Conservation (phyloP, 1,140 invertebrate species). For the Drosophila ananassae region DNA sequence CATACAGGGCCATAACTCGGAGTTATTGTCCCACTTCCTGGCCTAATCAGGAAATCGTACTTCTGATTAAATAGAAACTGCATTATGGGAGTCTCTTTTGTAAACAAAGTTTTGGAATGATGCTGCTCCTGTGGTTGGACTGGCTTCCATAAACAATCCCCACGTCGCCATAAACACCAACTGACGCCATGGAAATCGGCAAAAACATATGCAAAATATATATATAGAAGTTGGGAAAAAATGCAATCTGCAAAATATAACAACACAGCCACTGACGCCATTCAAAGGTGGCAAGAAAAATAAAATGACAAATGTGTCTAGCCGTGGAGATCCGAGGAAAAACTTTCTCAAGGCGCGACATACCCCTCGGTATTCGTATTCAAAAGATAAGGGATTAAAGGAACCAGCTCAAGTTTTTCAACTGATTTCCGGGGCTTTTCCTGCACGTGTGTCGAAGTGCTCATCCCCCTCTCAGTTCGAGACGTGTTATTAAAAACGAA, state of each 20-base stretch:
- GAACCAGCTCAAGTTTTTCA: conserved; percentile 19
- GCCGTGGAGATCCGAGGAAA: conserved; percentile 33
- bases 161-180: conserved; percentile 57
- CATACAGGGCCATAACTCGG: not conserved
- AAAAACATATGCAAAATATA: conserved; percentile 46
- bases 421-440: conserved; percentile 19
- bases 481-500: conserved; percentile 75
- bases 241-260: conserved; percentile 31
- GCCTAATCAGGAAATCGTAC: not conserved
- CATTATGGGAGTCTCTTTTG: conserved; percentile 35
- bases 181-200: conserved; percentile 41
- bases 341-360: conserved; percentile 6
- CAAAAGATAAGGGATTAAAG: conserved; percentile 51
- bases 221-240: conserved; percentile 20
- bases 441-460: conserved; percentile 45
- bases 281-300: conserved; percentile 40
- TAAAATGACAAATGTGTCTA: conserved; percentile 77
- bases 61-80: conserved; percentile 20
- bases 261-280: conserved; percentile 31
- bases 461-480: conserved; percentile 11
- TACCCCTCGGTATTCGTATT: not conserved
- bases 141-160: conserved; percentile 39
- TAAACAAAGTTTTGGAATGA: conserved; percentile 32
- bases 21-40: conserved; percentile 24
- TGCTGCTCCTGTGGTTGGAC: conserved; percentile 47